A percentile compares a stretch with the other conserved stretches of the same genome.
These are phyloP conservation scores for Parazoanthus swiftii DNA, from an alignment of 92 coral and sea anemone species.

Conservation along the genomic window DNA sequence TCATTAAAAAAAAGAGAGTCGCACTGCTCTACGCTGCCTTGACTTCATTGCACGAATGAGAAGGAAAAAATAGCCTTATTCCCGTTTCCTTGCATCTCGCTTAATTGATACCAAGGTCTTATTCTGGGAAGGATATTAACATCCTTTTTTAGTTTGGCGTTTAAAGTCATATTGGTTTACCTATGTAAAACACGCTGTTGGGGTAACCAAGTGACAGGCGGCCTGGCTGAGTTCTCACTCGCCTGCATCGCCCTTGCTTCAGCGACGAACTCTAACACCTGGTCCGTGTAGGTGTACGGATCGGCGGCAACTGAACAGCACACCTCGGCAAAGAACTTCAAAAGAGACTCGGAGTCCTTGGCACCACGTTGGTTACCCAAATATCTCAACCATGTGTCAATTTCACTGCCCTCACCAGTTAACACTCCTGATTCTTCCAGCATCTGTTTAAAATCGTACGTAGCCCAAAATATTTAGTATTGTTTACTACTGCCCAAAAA, in stretches of 20 bases:
- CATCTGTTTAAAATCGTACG: conserved; percentile 45
- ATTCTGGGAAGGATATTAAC: neutral
- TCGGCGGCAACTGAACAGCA: conserved; percentile 67
- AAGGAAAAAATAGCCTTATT: too few relatives aligned
- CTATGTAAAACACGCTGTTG: neutral
- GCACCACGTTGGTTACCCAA: conserved; percentile 31
- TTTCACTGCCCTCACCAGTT: conserved; percentile 44
- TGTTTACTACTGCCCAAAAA: neutral
- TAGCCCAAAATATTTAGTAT: too few relatives aligned
- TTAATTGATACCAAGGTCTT: neutral
- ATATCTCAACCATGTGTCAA: conserved; percentile 68
- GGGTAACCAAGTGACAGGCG: neutral
- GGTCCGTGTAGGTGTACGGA: conserved; percentile 73
- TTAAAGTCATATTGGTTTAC: neutral
- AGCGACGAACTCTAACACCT: conserved; percentile 57
- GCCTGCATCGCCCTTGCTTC: conserved; percentile 60
- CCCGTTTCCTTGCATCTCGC: neutral
- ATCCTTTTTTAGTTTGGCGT: neutral
- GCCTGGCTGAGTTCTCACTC: conserved; percentile 9
- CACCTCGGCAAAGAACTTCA: conserved; percentile 66
- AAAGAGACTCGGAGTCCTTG: conserved; percentile 39
- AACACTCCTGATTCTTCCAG: conserved; percentile 63
- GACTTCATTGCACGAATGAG: neutral
- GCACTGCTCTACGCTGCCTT: neutral
- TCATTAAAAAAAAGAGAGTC: too few relatives aligned